phyloP scores from a whole-genome alignment of 2,797 vertebrate genomes.

The Rhinoraja longicauda region DNA sequence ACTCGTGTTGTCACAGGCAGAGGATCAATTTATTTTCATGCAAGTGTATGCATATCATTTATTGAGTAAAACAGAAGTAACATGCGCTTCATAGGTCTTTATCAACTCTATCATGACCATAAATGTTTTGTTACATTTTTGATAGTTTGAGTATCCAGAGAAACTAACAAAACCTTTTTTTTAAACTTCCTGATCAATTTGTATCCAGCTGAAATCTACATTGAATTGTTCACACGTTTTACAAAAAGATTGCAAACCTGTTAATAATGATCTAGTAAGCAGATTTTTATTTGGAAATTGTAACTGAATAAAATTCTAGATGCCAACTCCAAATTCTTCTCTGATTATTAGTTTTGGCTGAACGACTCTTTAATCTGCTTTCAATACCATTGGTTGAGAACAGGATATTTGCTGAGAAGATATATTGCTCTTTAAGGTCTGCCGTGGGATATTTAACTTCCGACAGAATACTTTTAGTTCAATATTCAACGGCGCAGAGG shows the following conservation, averaged over 20 bases:
- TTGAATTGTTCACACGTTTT: not conserved
- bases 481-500: not conserved
- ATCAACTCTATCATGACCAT: not conserved
- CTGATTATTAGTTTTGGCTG: not conserved
- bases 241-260: not conserved
- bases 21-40: too few relatives aligned
- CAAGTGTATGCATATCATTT: too few relatives aligned
- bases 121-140: not conserved
- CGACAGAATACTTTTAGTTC: not conserved
- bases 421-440: not conserved
- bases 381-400: not conserved
- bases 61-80: not conserved
- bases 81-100: not conserved
- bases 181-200: not conserved
- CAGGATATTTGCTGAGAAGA: not conserved
- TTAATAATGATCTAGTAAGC: not conserved
- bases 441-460: not conserved
- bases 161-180: not conserved
- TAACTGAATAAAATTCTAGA: not conserved
- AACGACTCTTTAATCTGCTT: not conserved
- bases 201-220: not conserved
- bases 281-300: not conserved
- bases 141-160: not conserved
- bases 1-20: too few relatives aligned
- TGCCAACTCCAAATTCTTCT: not conserved